Evolutionary conservation across 1,140 invertebrate genomes (phyloP).

Genomic region (Amyelois transitella): DNA sequence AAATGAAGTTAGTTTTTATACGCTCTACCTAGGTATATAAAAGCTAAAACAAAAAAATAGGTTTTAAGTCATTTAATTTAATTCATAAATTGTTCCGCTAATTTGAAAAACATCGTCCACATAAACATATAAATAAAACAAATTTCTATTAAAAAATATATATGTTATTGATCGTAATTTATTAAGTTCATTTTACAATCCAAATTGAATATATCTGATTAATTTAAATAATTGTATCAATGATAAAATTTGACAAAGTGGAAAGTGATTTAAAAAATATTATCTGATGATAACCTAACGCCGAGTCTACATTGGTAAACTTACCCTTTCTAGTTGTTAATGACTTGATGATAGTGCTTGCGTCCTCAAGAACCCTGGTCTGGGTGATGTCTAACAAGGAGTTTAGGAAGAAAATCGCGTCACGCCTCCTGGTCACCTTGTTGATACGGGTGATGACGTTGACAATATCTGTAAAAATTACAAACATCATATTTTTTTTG

Average conservation of each 20-base stretch:
- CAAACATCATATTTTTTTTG: too few relatives aligned
- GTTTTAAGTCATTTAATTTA: not conserved
- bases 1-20: too few relatives aligned
- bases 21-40: too few relatives aligned
- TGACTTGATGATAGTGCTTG: slow-evolving; percentile 12
- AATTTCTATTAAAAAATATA: too few relatives aligned
- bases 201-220: too few relatives aligned
- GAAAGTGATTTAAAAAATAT: not conserved
- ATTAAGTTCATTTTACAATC: too few relatives aligned
- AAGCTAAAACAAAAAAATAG: too few relatives aligned
- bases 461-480: slow-evolving; percentile 34
- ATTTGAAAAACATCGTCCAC: not conserved
- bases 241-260: not conserved
- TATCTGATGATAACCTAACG: not conserved
- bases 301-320: not conserved
- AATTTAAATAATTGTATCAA: too few relatives aligned
- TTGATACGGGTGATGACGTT: slow-evolving; percentile 22
- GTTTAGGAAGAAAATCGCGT: slow-evolving; percentile 25
- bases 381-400: slow-evolving; percentile 31
- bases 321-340: slow-evolving; percentile 20
- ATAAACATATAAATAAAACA: too few relatives aligned
- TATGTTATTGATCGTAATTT: too few relatives aligned
- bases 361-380: slow-evolving; percentile 20
- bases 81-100: not conserved
- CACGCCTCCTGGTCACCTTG: slow-evolving; percentile 22